A percentile compares a stretch with the other conserved stretches of the same genome.
Evolutionary conservation across 2,888 invertebrate genomes (phyloP).

Genomic region (Ditula angustiorana): DNA sequence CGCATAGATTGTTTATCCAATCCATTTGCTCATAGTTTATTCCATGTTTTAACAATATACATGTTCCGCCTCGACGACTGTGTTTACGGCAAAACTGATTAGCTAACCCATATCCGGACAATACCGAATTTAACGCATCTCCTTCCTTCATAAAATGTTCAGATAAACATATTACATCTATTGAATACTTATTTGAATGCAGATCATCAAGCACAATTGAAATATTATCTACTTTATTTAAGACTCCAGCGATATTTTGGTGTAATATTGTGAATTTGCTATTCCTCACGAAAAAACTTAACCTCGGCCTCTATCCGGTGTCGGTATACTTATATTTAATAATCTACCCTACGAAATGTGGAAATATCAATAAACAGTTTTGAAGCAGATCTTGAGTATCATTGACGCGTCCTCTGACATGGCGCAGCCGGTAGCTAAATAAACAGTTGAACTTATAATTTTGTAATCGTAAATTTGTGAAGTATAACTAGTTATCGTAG

Average conservation of each 20-base stretch:
- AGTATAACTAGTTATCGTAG: no score
- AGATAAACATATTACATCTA: background rate
- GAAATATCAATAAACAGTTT: no score
- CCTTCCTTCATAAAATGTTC: background rate
- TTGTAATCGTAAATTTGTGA: no score
- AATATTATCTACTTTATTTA: background rate
- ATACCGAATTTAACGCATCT: background rate
- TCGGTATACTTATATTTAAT: no score
- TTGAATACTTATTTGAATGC: background rate
- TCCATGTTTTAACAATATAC: background rate
- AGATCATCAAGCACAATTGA: background rate
- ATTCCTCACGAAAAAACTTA: background rate
- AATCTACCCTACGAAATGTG: no score
- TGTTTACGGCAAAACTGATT: background rate
- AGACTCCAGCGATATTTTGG: background rate
- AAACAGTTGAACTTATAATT: no score
- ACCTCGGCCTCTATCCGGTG: no score
- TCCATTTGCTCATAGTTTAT: background rate
- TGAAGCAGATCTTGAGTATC: no score
- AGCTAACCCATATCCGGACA: background rate
- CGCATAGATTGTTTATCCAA: background rate
- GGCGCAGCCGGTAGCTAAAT: no score
- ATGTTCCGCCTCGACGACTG: background rate
- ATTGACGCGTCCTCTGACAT: no score
- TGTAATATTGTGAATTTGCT: background rate